Evolutionary conservation across 2,797 vertebrate species (phyloP).

Genomic region (Tadarida brasiliensis): DNA sequence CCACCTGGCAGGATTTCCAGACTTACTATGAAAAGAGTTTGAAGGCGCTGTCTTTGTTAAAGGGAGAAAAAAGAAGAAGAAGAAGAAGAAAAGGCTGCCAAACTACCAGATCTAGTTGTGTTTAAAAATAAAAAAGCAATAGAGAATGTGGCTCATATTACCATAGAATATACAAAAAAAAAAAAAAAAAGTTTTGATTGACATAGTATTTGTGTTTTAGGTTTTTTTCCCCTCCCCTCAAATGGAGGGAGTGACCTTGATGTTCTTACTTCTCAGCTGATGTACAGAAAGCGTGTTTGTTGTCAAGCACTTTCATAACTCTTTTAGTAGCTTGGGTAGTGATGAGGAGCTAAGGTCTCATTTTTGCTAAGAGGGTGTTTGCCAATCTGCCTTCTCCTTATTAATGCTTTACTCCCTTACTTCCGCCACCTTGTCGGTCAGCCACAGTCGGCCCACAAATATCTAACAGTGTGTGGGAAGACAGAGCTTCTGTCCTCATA

Average conservation of each 20-base stretch:
- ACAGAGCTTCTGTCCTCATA: neutral
- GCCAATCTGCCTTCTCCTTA: constrained; percentile 62
- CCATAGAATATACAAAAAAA: constrained; percentile 65
- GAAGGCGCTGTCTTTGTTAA: constrained; percentile 89
- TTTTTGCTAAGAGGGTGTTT: constrained; percentile 72
- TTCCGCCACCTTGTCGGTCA: neutral
- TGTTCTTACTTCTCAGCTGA: constrained; percentile 83
- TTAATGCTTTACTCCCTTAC: constrained; percentile 58
- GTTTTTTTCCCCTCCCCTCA: constrained; percentile 70
- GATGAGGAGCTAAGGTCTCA: constrained; percentile 58
- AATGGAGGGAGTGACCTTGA: constrained; percentile 86
- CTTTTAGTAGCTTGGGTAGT: constrained; percentile 51
- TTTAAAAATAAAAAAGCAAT: constrained; percentile 86
- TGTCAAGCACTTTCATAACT: constrained; percentile 81
- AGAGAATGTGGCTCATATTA: constrained; percentile 85
- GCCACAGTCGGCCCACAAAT: neutral
- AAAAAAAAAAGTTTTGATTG: constrained; percentile 86
- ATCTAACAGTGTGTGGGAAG: neutral
- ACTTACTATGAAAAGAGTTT: constrained; percentile 91
- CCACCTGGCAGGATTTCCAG: constrained; percentile 93
- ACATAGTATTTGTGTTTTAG: constrained; percentile 85
- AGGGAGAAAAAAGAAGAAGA: neutral
- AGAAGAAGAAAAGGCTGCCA: constrained; percentile 82
- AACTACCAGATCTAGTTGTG: constrained; percentile 85
- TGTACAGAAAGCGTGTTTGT: constrained; percentile 79